Percentiles rank a stretch among this genome's conserved stretches.
phyloP scores from a whole-genome alignment of 2,888 invertebrate genomes.

The Muschampia plurimacula region DNA sequence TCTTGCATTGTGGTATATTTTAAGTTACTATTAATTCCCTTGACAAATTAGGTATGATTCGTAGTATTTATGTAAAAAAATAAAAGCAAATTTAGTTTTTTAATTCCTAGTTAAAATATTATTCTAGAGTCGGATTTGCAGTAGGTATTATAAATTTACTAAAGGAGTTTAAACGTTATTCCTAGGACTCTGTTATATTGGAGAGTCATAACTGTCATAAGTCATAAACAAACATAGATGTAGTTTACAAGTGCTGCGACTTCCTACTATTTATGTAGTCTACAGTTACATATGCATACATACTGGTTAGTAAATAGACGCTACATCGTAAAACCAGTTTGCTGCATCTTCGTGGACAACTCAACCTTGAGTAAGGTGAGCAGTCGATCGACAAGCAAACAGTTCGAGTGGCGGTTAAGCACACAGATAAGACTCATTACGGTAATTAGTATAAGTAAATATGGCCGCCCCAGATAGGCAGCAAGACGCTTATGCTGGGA shows the following conservation, averaged over 20 bases:
- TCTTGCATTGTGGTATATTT: too few species aligned
- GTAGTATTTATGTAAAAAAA: too few species aligned
- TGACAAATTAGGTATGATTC: too few species aligned
- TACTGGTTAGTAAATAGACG: constrained; percentile 18
- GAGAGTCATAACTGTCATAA: too few species aligned
- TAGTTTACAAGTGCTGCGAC: constrained; percentile 6
- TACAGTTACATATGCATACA: constrained; percentile 22
- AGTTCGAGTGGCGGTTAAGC: constrained; percentile 66
- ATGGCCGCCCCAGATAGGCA: constrained; percentile 69
- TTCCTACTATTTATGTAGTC: constrained; percentile 1
- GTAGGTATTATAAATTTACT: neutral
- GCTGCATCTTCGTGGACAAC: constrained; percentile 40
- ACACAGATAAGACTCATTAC: constrained; percentile 78
- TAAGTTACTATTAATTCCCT: too few species aligned
- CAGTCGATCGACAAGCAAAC: constrained; percentile 63
- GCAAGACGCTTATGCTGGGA: constrained; percentile 24
- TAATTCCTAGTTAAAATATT: neutral
- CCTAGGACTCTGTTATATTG: neutral
- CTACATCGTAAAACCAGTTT: constrained; percentile 38
- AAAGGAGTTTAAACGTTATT: neutral
- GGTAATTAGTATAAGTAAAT: constrained; percentile 79
- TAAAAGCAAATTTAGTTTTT: neutral
- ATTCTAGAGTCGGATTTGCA: neutral
- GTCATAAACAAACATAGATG: neutral
- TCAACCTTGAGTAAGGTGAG: constrained; percentile 60